Evolutionary conservation across 1,140 invertebrate genomes (phyloP).

Genomic region (Lerema accius): DNA sequence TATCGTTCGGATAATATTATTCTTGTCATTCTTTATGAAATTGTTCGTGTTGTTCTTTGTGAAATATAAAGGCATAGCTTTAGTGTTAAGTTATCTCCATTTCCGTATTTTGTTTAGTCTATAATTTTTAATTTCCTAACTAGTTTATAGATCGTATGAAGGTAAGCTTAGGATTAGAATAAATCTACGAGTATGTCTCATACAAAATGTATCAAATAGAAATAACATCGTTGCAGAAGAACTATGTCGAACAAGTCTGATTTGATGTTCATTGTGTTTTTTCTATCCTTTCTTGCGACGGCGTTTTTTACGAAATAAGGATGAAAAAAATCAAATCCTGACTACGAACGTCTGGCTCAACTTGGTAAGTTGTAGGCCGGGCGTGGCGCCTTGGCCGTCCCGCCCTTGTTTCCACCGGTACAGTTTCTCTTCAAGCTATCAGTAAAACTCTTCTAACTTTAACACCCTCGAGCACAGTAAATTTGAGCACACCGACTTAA

Average conservation of each 20-base stretch:
- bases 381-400: slow-evolving; percentile 67
- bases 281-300: slow-evolving; percentile 78
- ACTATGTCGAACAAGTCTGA: slow-evolving; percentile 1
- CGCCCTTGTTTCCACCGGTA: slow-evolving; percentile 62
- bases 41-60: too few relatives aligned
- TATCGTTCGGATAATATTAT: background rate
- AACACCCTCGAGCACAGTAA: slow-evolving; percentile 47
- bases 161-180: background rate
- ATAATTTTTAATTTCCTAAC: background rate
- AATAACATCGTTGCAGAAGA: slow-evolving; percentile 1
- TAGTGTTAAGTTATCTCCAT: slow-evolving; percentile 5
- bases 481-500: slow-evolving; percentile 40
- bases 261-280: slow-evolving; percentile 68
- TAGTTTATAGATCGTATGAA: background rate
- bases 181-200: background rate
- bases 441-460: slow-evolving; percentile 40
- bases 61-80: slow-evolving; percentile 14
- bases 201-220: background rate
- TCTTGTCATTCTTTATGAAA: too few relatives aligned
- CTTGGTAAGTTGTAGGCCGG: slow-evolving; percentile 93
- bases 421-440: slow-evolving; percentile 37
- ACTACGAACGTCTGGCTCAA: slow-evolving; percentile 98
- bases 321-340: slow-evolving; percentile 95
- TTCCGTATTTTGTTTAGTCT: too few relatives aligned
- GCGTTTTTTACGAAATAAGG: slow-evolving; percentile 84